These are phyloP conservation scores for Chrysaora quinquecirrha DNA, from an alignment of 30 jellyfish, hydroid and myxozoan species.

Conservation along the genomic window DNA sequence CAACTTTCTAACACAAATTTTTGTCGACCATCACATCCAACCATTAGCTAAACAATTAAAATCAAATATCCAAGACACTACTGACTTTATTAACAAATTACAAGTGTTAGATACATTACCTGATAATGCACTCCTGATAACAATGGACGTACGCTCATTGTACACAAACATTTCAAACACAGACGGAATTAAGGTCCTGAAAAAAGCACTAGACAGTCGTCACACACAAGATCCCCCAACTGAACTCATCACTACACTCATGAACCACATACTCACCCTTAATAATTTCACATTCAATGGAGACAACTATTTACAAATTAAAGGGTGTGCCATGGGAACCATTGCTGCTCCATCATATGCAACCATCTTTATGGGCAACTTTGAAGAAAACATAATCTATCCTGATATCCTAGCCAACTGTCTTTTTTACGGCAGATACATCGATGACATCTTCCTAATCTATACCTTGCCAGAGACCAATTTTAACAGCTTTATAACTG, in stretches of 20 bases:
- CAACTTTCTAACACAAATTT: background rate
- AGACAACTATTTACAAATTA: background rate
- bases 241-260: background rate
- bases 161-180: background rate
- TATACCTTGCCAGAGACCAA: constrained; percentile 5
- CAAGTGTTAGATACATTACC: background rate
- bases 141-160: background rate
- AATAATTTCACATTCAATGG: too few species aligned
- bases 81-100: background rate
- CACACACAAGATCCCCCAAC: background rate
- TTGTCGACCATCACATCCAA: background rate
- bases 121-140: background rate
- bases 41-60: too few species aligned
- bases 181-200: background rate
- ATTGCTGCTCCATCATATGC: too few species aligned
- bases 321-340: too few species aligned
- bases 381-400: constrained; percentile 47
- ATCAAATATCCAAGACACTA: background rate
- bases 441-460: constrained; percentile 60
- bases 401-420: constrained; percentile 31
- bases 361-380: too few species aligned
- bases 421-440: constrained; percentile 31
- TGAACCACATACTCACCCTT: background rate
- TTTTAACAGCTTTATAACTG: constrained; percentile 30
- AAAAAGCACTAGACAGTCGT: background rate